Conservation (phyloP, 2,113 vertebrate genomes). For the Nyctibius bracteatus region DNA sequence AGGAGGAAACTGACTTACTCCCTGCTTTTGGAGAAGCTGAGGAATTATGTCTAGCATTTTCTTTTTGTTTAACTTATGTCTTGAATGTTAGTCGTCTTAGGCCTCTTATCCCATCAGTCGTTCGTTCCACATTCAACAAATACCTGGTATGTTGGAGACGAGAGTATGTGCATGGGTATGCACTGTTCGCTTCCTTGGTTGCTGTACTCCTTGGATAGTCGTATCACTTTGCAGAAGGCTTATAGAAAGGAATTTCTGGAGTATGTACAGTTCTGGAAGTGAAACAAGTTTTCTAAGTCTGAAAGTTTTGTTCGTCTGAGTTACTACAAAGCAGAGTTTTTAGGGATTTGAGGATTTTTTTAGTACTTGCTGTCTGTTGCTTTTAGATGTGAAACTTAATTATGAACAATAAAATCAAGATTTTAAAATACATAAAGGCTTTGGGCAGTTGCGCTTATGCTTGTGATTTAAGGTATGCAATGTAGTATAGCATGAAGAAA, state of each 20-base stretch:
- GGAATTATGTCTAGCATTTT: background rate
- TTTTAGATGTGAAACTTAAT: background rate
- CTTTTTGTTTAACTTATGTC: background rate
- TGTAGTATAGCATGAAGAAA: background rate
- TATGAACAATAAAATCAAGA: background rate
- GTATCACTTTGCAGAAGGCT: background rate
- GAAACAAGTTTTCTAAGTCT: background rate
- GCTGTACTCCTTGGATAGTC: background rate
- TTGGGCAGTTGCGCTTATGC: background rate
- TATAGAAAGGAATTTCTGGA: background rate
- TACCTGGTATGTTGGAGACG: background rate
- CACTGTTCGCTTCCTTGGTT: background rate
- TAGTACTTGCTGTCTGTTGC: rapidly evolving
- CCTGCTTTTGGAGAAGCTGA: background rate
- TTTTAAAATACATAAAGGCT: background rate
- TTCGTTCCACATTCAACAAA: background rate
- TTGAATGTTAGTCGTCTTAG: background rate
- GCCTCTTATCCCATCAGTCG: background rate
- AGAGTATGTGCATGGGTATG: background rate
- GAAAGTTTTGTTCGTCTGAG: background rate
- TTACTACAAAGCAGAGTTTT: background rate
- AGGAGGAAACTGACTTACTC: background rate
- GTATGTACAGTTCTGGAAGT: background rate
- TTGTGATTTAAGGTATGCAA: background rate
- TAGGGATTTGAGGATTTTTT: background rate